Evolutionary conservation across 2,113 vertebrate species (phyloP).

Genomic region (Fulmarus glacialis): DNA sequence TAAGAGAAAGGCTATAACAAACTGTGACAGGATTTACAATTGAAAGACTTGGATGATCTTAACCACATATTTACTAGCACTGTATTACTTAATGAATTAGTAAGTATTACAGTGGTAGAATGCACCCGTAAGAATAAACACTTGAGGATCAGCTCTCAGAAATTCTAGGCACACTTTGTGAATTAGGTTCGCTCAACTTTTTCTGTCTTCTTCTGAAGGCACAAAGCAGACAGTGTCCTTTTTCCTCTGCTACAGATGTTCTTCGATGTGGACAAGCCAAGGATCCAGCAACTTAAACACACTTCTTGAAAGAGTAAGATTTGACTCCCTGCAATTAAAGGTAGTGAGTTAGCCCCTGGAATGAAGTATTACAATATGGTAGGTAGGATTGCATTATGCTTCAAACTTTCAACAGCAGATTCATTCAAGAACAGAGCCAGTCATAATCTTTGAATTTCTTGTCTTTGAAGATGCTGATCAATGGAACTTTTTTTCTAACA

Average conservation of each 20-base stretch:
- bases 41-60: background rate
- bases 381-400: background rate
- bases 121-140: background rate
- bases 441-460: background rate
- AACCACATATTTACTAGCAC: background rate
- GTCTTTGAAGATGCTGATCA: conserved; percentile 15
- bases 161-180: background rate
- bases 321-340: background rate
- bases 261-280: background rate
- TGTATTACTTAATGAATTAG: background rate
- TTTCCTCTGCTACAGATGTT: background rate
- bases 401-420: background rate
- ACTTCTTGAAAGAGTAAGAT: background rate
- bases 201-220: background rate
- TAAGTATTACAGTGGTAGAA: background rate
- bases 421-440: background rate
- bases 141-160: background rate
- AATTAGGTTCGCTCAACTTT: background rate
- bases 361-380: background rate
- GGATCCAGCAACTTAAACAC: background rate
- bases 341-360: background rate
- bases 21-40: background rate
- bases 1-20: background rate
- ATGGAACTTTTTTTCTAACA: background rate
- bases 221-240: background rate